Evolutionary conservation across 2,113 vertebrate genomes (phyloP), one percentile per base, ranked within the genome.

Genomic region (Gobio gobio): DNA sequence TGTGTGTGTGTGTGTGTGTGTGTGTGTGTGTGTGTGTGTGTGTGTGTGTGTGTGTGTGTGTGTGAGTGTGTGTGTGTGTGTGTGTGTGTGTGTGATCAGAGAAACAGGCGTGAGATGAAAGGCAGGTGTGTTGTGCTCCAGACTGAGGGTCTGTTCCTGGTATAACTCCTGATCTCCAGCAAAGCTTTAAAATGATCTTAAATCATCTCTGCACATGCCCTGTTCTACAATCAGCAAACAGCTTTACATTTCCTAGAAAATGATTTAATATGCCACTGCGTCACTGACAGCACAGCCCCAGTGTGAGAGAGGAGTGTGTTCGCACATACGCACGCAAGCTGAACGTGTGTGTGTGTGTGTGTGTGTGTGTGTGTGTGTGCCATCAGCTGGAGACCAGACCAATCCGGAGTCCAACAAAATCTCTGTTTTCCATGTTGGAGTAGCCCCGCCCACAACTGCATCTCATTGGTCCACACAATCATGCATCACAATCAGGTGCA

Each of bases 71-170:
- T 33, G 33, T 40, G 22, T 24, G 54, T 10, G 43, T 79, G 40
- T 79, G 77, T 3, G 13, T 0, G 77, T 79, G 77, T 47, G n/a
- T 9, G 22, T 61, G 36, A 78, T 78, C 56, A 80, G 59, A 81
- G 24, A 66, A 49, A 81, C 9, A 61, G 10, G n/a, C 24, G 33
- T 26, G 68, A 66, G 78, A 81, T 81, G 61, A 68, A 81, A 81
- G 10, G 22, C 49, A 33, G 18, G 54, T 54, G 10, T 13, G 24
- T 20, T 5, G 36, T 40, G 36, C 36, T 40, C 36, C 29, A 29
- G 29, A 29, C 29, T 29, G 29, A 40, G 3, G 36, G 36, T 4
- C 4, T 5, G 36, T 4, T 40, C 36, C 36, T 40, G 5, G 36
- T 5, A 40, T 40, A 40, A 40, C 36, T 0, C 36, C 36, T 3